Evolutionary conservation across 2,797 vertebrate genomes (phyloP).

Genomic region (Selene dorsalis): DNA sequence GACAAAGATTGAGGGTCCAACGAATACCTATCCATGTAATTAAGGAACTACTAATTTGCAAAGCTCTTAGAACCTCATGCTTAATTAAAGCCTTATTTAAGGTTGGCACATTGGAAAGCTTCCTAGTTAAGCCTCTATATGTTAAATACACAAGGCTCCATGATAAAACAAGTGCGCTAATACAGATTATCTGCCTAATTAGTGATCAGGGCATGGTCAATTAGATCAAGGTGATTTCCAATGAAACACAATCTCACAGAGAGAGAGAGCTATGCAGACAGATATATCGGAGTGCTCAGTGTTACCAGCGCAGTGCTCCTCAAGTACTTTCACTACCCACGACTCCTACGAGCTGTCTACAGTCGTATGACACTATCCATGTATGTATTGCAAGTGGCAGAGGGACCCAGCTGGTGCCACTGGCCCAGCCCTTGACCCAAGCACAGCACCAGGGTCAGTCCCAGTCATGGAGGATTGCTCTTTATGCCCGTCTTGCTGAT

Average conservation of each 20-base stretch:
- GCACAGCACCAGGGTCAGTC: slow-evolving; percentile 53
- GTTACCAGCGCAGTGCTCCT: not conserved
- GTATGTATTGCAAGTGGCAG: slow-evolving; percentile 66
- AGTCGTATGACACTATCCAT: slow-evolving; percentile 37
- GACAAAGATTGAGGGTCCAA: not conserved
- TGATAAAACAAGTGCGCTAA: slow-evolving; percentile 32
- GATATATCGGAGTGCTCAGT: not conserved
- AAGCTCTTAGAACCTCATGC: slow-evolving; percentile 35
- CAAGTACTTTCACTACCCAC: slow-evolving; percentile 11
- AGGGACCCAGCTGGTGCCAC: slow-evolving; percentile 75
- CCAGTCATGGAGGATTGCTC: slow-evolving; percentile 75
- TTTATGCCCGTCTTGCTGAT: slow-evolving; percentile 71
- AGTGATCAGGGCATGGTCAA: slow-evolving; percentile 37
- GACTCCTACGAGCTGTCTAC: slow-evolving; percentile 22
- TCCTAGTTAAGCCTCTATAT: slow-evolving; percentile 54
- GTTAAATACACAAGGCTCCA: slow-evolving; percentile 42
- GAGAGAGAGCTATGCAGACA: not conserved
- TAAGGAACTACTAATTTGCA: slow-evolving; percentile 43
- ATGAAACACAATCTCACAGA: slow-evolving; percentile 28
- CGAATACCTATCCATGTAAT: slow-evolving; percentile 29
- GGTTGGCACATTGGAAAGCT: slow-evolving; percentile 29
- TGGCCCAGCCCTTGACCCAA: slow-evolving; percentile 70
- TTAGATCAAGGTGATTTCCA: slow-evolving; percentile 41
- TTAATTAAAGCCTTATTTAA: slow-evolving; percentile 63
- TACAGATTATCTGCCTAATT: slow-evolving; percentile 60